A percentile compares a stretch with the other conserved stretches of the same genome.
Evolutionary conservation across 2,113 vertebrate species (phyloP).

Genomic region (Bettongia penicillata): DNA sequence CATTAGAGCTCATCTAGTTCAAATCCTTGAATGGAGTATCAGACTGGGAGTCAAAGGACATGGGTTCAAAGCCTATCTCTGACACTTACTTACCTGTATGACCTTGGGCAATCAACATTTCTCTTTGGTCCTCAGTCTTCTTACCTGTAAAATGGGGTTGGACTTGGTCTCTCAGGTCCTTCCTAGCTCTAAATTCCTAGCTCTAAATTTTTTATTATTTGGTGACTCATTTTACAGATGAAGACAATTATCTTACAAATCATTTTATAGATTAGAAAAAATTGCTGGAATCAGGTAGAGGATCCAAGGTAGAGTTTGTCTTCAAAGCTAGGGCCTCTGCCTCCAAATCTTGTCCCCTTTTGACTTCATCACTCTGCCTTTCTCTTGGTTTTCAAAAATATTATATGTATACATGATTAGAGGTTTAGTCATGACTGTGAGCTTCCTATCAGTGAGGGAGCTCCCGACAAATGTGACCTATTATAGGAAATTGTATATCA

Average conservation of each 20-base stretch:
- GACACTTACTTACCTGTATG: not conserved
- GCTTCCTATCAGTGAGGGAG: not conserved
- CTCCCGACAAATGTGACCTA: not conserved
- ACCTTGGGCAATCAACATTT: not conserved
- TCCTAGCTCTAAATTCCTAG: not conserved
- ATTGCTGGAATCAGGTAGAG: not conserved
- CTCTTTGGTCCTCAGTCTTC: not conserved
- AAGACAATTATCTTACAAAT: not conserved
- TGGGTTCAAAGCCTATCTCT: not conserved
- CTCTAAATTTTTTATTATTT: not conserved
- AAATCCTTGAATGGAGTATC: not conserved
- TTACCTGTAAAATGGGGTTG: not conserved
- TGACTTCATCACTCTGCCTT: conserved; percentile 11
- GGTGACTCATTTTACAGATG: not conserved
- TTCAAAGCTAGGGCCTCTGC: not conserved
- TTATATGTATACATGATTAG: conserved; percentile 35
- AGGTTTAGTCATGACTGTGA: conserved; percentile 8
- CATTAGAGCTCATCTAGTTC: not conserved
- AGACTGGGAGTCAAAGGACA: not conserved
- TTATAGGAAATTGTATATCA: not conserved
- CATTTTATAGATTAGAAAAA: not conserved
- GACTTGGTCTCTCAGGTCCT: not conserved
- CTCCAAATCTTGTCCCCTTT: not conserved
- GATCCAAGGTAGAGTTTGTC: not conserved
- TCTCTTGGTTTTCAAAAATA: conserved; percentile 57